These are phyloP conservation scores for Calidris pygmaea DNA, from an alignment of 2,113 vertebrate genomes.

Conservation along the genomic window DNA sequence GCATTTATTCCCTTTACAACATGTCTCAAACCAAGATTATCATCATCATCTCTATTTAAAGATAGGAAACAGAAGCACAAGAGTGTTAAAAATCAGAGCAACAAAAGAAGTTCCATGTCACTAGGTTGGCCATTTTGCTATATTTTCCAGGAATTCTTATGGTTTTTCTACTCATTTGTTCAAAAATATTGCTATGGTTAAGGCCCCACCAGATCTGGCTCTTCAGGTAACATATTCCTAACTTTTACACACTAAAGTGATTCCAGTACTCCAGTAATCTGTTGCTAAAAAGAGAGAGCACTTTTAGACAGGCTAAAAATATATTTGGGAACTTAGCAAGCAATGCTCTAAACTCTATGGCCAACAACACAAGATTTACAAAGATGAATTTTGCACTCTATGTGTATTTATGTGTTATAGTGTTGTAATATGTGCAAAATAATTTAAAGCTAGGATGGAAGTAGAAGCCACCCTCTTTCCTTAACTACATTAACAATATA, in stretches of 20 bases:
- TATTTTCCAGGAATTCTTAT: neutral
- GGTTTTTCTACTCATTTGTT: neutral
- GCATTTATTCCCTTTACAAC: neutral
- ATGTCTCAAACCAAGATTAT: neutral
- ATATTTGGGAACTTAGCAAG: neutral
- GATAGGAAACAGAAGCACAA: neutral
- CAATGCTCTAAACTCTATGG: neutral
- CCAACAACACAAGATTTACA: neutral
- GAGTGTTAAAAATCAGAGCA: neutral
- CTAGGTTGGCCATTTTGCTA: neutral
- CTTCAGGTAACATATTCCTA: neutral
- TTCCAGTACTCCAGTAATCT: neutral
- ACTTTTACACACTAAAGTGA: neutral
- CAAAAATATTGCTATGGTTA: neutral
- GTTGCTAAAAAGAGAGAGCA: neutral
- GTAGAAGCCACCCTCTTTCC: neutral
- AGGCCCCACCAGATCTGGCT: neutral
- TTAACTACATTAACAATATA: neutral
- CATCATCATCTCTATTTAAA: neutral
- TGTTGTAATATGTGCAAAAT: neutral
- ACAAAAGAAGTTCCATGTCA: neutral
- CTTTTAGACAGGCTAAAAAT: neutral
- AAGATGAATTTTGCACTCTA: neutral
- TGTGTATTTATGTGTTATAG: neutral
- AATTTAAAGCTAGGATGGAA: neutral